These are phyloP conservation scores for Drosophila orosa DNA, from an alignment of 1,140 invertebrate genomes.

Conservation along the genomic window DNA sequence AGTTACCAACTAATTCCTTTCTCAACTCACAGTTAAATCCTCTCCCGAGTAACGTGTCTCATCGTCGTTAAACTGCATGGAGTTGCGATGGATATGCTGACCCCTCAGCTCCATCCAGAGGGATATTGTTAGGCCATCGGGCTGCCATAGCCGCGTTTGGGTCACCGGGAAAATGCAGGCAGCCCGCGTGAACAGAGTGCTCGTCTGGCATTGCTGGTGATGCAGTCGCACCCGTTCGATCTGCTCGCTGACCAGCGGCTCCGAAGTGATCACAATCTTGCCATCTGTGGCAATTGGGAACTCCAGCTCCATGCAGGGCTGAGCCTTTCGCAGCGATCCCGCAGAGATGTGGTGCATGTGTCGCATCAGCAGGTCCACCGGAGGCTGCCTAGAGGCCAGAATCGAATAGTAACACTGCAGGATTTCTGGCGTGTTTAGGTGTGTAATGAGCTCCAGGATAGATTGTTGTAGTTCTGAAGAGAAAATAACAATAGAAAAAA, in stretches of 20 bases:
- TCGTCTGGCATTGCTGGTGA: constrained; percentile 65
- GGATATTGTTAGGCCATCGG: constrained; percentile 73
- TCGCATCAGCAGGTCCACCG: constrained; percentile 72
- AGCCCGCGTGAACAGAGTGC: constrained; percentile 72
- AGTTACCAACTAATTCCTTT: not conserved
- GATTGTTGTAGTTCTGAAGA: constrained; percentile 76
- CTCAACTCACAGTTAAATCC: constrained; percentile 57
- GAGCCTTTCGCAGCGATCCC: constrained; percentile 53
- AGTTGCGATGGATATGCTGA: constrained; percentile 63
- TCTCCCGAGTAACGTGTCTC: constrained; percentile 71
- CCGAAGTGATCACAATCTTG: constrained; percentile 71
- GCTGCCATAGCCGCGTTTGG: constrained; percentile 70
- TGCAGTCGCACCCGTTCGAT: constrained; percentile 73
- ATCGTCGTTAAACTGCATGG: constrained; percentile 66
- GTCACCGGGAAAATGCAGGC: constrained; percentile 77
- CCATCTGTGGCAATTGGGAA: constrained; percentile 77
- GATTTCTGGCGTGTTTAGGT: constrained; percentile 76
- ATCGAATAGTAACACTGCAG: constrained; percentile 72
- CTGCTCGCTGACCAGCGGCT: constrained; percentile 57
- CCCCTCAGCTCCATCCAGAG: constrained; percentile 78
- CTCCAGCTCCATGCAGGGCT: constrained; percentile 73
- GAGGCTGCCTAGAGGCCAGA: constrained; percentile 72
- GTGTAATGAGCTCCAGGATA: constrained; percentile 72
- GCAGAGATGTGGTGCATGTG: constrained; percentile 73
- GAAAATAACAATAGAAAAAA: not conserved